Evolutionary conservation across 2,797 vertebrate species (phyloP).

Genomic region (Pelobates cultripes): DNA sequence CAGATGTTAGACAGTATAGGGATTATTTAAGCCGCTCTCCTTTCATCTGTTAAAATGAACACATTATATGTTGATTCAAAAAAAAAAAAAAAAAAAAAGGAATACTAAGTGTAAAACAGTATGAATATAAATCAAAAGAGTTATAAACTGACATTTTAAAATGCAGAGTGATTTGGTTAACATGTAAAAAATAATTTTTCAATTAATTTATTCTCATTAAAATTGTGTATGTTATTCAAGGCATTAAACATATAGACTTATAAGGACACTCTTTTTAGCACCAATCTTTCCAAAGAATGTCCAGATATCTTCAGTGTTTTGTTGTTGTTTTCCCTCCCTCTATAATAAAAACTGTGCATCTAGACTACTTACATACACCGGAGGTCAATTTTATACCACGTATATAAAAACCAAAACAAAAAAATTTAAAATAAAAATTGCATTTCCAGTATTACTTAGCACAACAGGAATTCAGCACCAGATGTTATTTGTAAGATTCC

Average conservation of each 20-base stretch:
- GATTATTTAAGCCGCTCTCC: constrained; percentile 3
- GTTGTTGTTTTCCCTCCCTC: constrained; percentile 60
- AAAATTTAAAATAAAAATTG: constrained; percentile 59
- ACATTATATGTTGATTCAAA: not conserved
- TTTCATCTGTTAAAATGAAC: constrained; percentile 9
- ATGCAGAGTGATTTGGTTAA: constrained; percentile 9
- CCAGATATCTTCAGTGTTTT: constrained; percentile 86
- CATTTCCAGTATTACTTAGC: constrained; percentile 86
- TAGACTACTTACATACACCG: constrained; percentile 73
- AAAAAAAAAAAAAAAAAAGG: not conserved
- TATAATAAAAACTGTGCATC: constrained; percentile 68
- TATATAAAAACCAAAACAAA: constrained; percentile 51
- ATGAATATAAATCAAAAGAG: constrained; percentile 13
- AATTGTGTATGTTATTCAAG: constrained; percentile 74
- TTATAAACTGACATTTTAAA: constrained; percentile 28
- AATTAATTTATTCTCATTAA: constrained; percentile 54
- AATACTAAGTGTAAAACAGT: constrained; percentile 8
- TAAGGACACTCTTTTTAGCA: constrained; percentile 87
- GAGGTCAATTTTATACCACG: constrained; percentile 73
- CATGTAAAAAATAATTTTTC: constrained; percentile 15
- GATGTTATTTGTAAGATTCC: constrained; percentile 75
- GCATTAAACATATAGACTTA: constrained; percentile 74
- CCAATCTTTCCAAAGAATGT: constrained; percentile 81
- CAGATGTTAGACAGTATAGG: constrained; percentile 4
- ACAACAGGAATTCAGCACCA: constrained; percentile 89